Percentiles rank a stretch among this genome's conserved stretches.
phyloP scores from a whole-genome alignment of 1,140 invertebrate species.

The Drosophila arawakana region DNA sequence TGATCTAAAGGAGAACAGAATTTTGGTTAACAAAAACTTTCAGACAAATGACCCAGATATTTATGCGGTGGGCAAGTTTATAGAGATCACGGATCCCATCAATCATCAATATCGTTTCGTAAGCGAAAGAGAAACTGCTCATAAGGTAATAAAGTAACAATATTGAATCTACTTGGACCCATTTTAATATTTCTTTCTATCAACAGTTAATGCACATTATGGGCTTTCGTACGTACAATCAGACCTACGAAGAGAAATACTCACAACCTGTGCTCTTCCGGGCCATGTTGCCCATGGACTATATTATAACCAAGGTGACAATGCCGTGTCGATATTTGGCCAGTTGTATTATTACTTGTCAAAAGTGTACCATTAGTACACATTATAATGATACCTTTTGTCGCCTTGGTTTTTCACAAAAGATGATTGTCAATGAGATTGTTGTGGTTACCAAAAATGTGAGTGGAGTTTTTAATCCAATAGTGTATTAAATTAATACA shows the following conservation, averaged over 20 bases:
- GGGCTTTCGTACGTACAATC: neutral
- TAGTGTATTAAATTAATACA: no score
- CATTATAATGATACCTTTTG: slow-evolving; percentile 63
- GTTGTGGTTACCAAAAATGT: slow-evolving; percentile 65
- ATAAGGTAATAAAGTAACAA: slow-evolving; percentile 44
- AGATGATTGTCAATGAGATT: slow-evolving; percentile 69
- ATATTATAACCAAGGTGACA: slow-evolving; percentile 65
- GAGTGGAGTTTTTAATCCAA: neutral
- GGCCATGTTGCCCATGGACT: slow-evolving; percentile 53
- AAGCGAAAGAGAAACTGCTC: slow-evolving; percentile 44
- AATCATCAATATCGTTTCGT: slow-evolving; percentile 61
- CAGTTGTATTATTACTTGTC: slow-evolving; percentile 12
- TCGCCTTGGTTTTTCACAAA: slow-evolving; percentile 51
- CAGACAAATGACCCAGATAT: slow-evolving; percentile 67
- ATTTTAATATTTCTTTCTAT: neutral
- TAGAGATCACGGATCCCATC: slow-evolving; percentile 26
- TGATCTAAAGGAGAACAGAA: neutral
- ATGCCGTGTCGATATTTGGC: slow-evolving; percentile 62
- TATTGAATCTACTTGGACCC: neutral
- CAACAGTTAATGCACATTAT: slow-evolving; percentile 58
- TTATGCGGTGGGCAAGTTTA: slow-evolving; percentile 61
- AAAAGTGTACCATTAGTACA: slow-evolving; percentile 36
- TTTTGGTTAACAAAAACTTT: slow-evolving; percentile 56
- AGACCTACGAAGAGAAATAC: slow-evolving; percentile 47
- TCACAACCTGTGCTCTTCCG: slow-evolving; percentile 49